Evolutionary conservation across 2,888 invertebrate species (phyloP).

Genomic region (Chrysolina haemoptera): DNA sequence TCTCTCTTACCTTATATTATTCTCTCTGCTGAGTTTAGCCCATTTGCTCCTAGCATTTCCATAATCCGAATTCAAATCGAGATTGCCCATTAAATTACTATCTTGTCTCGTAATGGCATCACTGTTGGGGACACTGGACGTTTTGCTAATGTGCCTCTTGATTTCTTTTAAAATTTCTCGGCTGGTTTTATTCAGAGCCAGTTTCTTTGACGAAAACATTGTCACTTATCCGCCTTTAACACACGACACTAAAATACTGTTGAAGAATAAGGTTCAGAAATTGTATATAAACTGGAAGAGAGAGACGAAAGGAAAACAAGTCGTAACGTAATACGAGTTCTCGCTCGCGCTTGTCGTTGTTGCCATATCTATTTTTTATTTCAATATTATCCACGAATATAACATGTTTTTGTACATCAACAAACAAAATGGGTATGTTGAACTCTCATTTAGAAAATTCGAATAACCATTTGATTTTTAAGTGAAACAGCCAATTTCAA

Average conservation of each 20-base stretch:
- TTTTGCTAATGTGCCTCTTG: constrained; percentile 73
- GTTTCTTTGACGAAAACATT: constrained; percentile 55
- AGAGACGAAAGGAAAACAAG: constrained; percentile 65
- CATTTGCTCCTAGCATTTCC: constrained; percentile 58
- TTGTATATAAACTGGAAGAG: constrained; percentile 61
- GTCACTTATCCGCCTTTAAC: constrained; percentile 30
- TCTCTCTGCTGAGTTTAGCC: constrained; percentile 64
- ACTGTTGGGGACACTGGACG: constrained; percentile 75
- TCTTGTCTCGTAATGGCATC: constrained; percentile 73
- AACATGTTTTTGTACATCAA: not conserved
- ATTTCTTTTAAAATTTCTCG: constrained; percentile 60
- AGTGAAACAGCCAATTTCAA: too few species aligned
- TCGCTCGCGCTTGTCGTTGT: constrained; percentile 27
- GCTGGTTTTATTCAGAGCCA: constrained; percentile 57
- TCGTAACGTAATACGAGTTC: constrained; percentile 22
- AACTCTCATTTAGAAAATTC: too few species aligned
- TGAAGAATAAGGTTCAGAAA: constrained; percentile 43
- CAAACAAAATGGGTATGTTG: too few species aligned
- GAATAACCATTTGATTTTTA: too few species aligned
- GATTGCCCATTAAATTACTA: constrained; percentile 47
- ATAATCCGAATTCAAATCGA: constrained; percentile 46
- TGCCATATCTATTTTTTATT: constrained; percentile 22
- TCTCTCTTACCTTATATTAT: constrained; percentile 64
- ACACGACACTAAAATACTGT: constrained; percentile 36
- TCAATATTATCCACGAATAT: not conserved